phyloP scores from a whole-genome alignment of 1,140 invertebrate genomes.

The Rhopalosiphum padi region DNA sequence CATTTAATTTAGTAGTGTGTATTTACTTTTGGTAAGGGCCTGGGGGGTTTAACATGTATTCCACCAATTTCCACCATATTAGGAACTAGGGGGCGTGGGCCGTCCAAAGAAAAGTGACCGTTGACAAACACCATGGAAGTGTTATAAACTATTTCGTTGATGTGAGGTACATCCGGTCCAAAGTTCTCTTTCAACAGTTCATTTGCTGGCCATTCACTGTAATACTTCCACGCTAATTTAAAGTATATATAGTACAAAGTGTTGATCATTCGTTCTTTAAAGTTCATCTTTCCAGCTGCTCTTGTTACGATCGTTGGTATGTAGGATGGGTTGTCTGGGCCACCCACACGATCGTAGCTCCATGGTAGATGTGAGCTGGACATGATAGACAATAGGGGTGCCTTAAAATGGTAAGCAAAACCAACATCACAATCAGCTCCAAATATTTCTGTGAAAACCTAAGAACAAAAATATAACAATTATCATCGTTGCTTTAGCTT shows the following conservation, averaged over 20 bases:
- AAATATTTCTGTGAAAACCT: conserved; percentile 60
- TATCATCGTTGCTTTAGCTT: neutral
- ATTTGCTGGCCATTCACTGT: conserved; percentile 41
- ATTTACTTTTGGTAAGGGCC: conserved; percentile 67
- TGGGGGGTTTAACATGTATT: conserved; percentile 69
- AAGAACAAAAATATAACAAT: neutral
- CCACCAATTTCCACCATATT: conserved; percentile 74
- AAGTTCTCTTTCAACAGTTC: conserved; percentile 59
- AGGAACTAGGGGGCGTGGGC: conserved; percentile 68
- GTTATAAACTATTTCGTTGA: conserved; percentile 68
- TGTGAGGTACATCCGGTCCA: conserved; percentile 62
- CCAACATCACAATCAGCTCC: conserved; percentile 59
- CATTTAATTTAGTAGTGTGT: neutral
- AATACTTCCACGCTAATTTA: conserved; percentile 22
- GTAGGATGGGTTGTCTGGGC: conserved; percentile 59
- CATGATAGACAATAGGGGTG: conserved; percentile 68
- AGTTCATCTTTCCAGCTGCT: conserved; percentile 58
- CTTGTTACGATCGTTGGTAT: conserved; percentile 58
- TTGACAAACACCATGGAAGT: conserved; percentile 72
- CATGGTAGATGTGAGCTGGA: conserved; percentile 70
- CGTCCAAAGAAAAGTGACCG: conserved; percentile 70
- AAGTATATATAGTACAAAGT: conserved; percentile 52
- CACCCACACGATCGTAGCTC: conserved; percentile 65
- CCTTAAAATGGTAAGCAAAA: conserved; percentile 62
- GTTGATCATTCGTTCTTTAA: conserved; percentile 59